Evolutionary conservation across 2,888 invertebrate species (phyloP).

Genomic region (Chrysotoxum bicinctum): DNA sequence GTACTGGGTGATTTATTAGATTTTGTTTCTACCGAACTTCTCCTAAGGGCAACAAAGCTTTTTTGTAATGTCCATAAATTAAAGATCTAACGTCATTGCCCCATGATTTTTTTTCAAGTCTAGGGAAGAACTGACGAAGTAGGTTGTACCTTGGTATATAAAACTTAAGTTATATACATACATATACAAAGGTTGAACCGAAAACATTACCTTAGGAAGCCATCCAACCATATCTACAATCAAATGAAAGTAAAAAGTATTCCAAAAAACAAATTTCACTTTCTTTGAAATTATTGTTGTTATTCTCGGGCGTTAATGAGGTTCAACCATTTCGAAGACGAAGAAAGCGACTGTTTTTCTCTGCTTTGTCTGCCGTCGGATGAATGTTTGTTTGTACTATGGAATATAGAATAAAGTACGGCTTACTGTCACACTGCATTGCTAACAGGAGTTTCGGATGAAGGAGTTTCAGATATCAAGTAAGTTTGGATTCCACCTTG

Average conservation of each 20-base stretch:
- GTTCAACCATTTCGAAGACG: constrained; percentile 42
- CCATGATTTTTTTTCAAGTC: neutral
- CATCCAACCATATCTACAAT: constrained; percentile 62
- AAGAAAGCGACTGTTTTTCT: constrained; percentile 58
- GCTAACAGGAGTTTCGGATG: constrained; percentile 58
- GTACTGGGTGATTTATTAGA: constrained; percentile 12
- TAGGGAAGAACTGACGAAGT: neutral
- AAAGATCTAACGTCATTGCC: constrained; percentile 1
- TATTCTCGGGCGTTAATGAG: constrained; percentile 62
- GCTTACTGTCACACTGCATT: constrained; percentile 38
- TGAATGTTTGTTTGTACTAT: constrained; percentile 35
- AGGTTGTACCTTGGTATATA: too few relatives aligned
- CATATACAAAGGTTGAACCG: neutral
- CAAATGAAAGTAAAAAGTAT: constrained; percentile 59
- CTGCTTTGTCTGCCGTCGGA: constrained; percentile 30
- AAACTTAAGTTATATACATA: too few relatives aligned
- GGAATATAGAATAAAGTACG: neutral
- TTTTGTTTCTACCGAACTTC: constrained; percentile 11
- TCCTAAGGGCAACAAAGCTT: constrained; percentile 49
- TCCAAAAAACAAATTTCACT: constrained; percentile 59
- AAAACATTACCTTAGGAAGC: constrained; percentile 21
- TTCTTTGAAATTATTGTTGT: constrained; percentile 48
- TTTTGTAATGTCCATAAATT: constrained; percentile 50
- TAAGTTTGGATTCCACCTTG: neutral
- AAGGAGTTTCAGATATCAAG: constrained; percentile 24